Base-by-base conservation (phyloP, 2,113 vertebrate species). In the Cyrtonyx montezumae region DNA sequence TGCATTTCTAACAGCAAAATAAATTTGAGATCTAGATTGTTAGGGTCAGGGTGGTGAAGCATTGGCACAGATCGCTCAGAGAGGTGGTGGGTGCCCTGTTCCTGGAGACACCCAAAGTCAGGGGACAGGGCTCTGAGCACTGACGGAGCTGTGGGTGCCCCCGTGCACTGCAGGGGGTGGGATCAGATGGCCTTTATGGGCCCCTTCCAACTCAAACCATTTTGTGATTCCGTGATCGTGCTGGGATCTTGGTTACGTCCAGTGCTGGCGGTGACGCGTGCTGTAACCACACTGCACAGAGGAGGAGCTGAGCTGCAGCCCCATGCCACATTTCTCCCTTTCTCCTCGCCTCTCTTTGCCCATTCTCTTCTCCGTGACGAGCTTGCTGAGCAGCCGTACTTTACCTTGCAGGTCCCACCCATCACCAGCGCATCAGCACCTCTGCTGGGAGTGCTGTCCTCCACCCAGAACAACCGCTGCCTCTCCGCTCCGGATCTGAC, bases 391-490 rank as follows among this genome's bases (percentile, higher is more conserved):
- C 78, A 84, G 26, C 90, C 55, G 3, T 32, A 18, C 61, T 13
- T 93, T 91, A 14, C 77, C 56, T 96, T 97, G 59, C 92, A 98
- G 98, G 97, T 97, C 32, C 89, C 94, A 56, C 67, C 95, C 0
- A 3, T 84, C 9, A 32, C 70, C 13, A 89, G 96, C 59, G 66
- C 95, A 1, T 97, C 98, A 7, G 97, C 98, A 7, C 98, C 95
- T 8, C 97, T 98, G 6, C 96, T 98, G 3, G 99, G 99, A 3
- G 98, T 99, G 42, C 97, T 99, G n/a, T 97, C 98, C 0, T 98
- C 98, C 13, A 98, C 99, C 3, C 99, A 99, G 59, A 99, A 99
- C 97, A 98, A 98, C 58, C 98, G 98, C 42, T 99, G 98, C 25
- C 98, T 98, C 90, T 99, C 99, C 0, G 99, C 99, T 2, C 99